phyloP scores from a whole-genome alignment of 2,888 invertebrate species.

The Chloromyia formosa region DNA sequence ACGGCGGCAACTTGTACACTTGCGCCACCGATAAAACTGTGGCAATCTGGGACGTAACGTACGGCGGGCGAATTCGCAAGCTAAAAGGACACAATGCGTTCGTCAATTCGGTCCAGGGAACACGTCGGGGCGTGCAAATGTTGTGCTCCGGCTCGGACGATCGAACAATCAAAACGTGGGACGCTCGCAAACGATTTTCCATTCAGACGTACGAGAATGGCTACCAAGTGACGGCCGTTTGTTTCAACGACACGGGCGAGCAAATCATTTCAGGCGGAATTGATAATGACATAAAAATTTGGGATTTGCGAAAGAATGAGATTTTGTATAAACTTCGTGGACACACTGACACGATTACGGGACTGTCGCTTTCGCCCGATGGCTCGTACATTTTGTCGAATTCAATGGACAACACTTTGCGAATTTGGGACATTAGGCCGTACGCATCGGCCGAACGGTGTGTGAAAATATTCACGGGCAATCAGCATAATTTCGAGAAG shows the following conservation, averaged over 20 bases:
- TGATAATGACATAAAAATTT: constrained; percentile 97
- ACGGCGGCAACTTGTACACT: constrained; percentile 85
- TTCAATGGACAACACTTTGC: constrained; percentile 94
- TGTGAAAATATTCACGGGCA: constrained; percentile 89
- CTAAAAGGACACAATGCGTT: constrained; percentile 84
- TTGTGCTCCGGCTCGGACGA: constrained; percentile 96
- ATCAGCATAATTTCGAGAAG: constrained; percentile 98
- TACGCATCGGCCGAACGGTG: constrained; percentile 94
- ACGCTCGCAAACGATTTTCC: constrained; percentile 86
- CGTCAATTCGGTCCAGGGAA: constrained; percentile 76
- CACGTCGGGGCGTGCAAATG: constrained; percentile 85
- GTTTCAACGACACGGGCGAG: constrained; percentile 96
- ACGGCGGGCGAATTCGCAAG: constrained; percentile 87
- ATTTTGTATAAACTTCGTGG: constrained; percentile 86
- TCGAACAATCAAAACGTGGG: constrained; percentile 91
- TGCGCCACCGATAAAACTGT: constrained; percentile 95
- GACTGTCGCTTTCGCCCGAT: constrained; percentile 82
- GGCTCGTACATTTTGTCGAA: constrained; percentile 93
- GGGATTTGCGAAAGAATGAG: constrained; percentile 93
- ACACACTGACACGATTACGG: constrained; percentile 96
- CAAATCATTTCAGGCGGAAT: constrained; percentile 95
- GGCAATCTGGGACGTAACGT: constrained; percentile 94
- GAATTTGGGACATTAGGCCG: constrained; percentile 97
- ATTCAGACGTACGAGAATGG: constrained; percentile 76
- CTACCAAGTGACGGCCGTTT: constrained; percentile 85